Evolutionary conservation across 2,797 vertebrate genomes (phyloP), one percentile per base, ranked within the genome.

Genomic region (Gymnoscopelus microlampas): DNA sequence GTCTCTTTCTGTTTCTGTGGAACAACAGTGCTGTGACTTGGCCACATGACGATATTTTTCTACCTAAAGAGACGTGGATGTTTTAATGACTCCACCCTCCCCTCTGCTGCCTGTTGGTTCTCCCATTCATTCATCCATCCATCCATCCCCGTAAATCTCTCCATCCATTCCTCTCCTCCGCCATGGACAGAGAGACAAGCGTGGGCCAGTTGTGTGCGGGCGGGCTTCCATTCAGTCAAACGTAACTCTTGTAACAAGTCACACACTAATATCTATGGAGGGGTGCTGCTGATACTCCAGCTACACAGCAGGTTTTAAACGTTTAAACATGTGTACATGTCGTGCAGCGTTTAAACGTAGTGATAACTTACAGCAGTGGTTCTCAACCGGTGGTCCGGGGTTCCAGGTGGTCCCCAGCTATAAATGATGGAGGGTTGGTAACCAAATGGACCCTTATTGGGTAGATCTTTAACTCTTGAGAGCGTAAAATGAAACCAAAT

Each of bases 71-170:
- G 26, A 29, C 26, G 26, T 29, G 26, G 26, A 29, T 29, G 26
- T 29, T 29, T 29, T 3, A 4, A 44, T 44, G 39, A 9, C 57
- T 56, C 67, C 73, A 71, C 60, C 60, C 66, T 81, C 74, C 74
- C 80, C 78, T 79, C 87, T 71, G 77, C 76, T 87, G 8, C 39
- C 39, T 8, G 61, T 79, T 39, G 6, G 63, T 66, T 53, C 62
- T 48, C 58, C 60, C 58, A 49, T 73, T 73, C 68, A 70, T 49
- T n/a, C 26, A 48, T 70, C 58, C 55, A 56, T 75, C 61, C 26
- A 48, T 70, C 58, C 55, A 56, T 75, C 61, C 65, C 9, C 9
- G 2, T 8, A 8, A 44, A 44, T 54, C 59, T 66, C 67, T 67
- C n/a, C 61, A 32, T 68, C 59, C 51, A 32, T 68, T 56, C 51